phyloP scores from a whole-genome alignment of 2,797 vertebrate genomes.

The Alectoris magna region DNA sequence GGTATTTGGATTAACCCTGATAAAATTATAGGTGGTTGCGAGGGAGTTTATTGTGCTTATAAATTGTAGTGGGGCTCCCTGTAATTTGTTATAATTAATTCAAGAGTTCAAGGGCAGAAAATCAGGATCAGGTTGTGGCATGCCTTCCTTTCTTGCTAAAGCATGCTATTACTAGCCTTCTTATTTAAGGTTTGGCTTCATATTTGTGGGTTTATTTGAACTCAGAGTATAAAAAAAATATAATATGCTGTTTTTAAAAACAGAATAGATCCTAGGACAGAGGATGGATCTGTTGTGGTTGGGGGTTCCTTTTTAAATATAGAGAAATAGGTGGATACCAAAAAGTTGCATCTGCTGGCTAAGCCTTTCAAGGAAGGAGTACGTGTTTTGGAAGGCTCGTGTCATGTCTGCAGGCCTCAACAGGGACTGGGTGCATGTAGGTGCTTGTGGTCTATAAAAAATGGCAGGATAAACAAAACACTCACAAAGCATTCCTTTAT shows the following conservation, averaged over 20 bases:
- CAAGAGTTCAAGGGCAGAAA: conserved; percentile 78
- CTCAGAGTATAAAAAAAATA: conserved; percentile 48
- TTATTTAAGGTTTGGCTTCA: conserved; percentile 49
- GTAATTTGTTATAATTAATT: conserved; percentile 85
- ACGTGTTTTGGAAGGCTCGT: conserved; percentile 17
- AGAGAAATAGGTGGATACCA: background rate
- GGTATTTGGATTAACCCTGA: conserved; percentile 74
- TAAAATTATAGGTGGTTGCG: conserved; percentile 79
- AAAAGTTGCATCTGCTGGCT: background rate
- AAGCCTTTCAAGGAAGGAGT: background rate
- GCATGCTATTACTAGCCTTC: conserved; percentile 67
- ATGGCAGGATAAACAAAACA: conserved; percentile 11
- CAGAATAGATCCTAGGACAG: background rate
- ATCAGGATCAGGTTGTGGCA: conserved; percentile 72
- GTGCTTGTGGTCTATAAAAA: conserved; percentile 31
- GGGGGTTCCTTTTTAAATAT: background rate
- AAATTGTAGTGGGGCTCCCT: conserved; percentile 75
- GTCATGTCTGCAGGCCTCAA: background rate
- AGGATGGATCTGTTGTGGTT: background rate
- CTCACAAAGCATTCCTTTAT: background rate
- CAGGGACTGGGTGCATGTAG: background rate
- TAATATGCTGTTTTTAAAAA: conserved; percentile 16
- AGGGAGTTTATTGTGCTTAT: conserved; percentile 77
- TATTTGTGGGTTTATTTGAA: conserved; percentile 72
- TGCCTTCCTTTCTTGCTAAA: conserved; percentile 64